These are phyloP conservation scores for Apostichopus californicus DNA, from an alignment of 35 echinoderm and acorn worm species.

Conservation along the genomic window DNA sequence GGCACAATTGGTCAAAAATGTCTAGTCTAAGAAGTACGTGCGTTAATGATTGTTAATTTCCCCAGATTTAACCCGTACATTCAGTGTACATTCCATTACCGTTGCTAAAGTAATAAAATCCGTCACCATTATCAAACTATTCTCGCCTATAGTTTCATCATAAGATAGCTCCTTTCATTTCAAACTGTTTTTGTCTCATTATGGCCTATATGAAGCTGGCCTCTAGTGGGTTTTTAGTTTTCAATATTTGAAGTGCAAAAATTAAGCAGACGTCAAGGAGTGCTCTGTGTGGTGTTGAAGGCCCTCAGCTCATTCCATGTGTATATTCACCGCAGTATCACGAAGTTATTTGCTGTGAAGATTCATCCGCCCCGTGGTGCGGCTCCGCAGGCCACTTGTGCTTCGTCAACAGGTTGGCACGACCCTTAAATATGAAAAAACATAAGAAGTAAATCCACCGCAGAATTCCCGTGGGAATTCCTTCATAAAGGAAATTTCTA, in stretches of 20 bases:
- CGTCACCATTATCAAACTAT: no score
- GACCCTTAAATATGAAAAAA: not conserved
- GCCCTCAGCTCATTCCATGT: not conserved
- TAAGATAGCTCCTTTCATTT: no score
- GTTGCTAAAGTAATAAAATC: no score
- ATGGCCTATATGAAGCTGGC: no score
- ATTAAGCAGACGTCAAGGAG: not conserved
- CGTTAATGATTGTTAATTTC: no score
- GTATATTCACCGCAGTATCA: not conserved
- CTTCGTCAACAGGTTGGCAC: conserved; percentile 32
- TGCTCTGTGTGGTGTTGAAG: not conserved
- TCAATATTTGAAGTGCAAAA: not conserved
- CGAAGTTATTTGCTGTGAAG: not conserved
- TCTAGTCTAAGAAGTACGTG: no score
- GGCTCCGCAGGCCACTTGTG: conserved; percentile 12
- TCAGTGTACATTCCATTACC: no score
- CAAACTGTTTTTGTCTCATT: no score
- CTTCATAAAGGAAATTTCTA: not conserved
- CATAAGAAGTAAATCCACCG: not conserved
- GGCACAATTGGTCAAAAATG: no score
- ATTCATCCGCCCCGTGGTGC: not conserved
- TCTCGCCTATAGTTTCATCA: no score
- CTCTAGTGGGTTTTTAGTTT: no score
- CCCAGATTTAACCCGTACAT: no score
- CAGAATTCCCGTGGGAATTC: conserved; percentile 11